These are phyloP conservation scores for Drosophila sp. DNA, from an alignment of 1,140 invertebrate genomes.

Conservation along the genomic window DNA sequence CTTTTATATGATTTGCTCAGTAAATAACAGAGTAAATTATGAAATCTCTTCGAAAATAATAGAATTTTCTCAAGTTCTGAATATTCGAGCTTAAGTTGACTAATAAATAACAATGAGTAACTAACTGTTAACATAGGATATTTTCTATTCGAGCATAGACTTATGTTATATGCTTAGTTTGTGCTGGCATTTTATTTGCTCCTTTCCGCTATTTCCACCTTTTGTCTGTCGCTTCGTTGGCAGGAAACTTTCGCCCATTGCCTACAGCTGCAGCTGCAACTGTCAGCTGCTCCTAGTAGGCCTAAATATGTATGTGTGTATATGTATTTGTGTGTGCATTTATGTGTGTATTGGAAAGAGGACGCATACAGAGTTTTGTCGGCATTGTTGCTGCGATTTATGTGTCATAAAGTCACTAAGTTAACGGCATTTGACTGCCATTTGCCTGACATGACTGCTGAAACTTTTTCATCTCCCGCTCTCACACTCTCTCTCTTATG, in stretches of 20 bases:
- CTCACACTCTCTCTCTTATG: background rate
- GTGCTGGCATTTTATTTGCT: slow-evolving; percentile 70
- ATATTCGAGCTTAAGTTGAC: too few species aligned
- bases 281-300: slow-evolving; percentile 52
- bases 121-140: too few species aligned
- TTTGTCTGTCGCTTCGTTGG: slow-evolving; percentile 36
- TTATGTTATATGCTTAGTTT: slow-evolving; percentile 1
- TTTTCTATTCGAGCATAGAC: background rate
- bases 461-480: slow-evolving; percentile 22
- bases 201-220: slow-evolving; percentile 18
- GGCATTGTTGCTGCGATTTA: slow-evolving; percentile 71
- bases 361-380: slow-evolving; percentile 29
- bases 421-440: slow-evolving; percentile 79
- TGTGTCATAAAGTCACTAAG: slow-evolving; percentile 84
- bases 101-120: too few species aligned
- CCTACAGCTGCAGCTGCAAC: slow-evolving; percentile 47
- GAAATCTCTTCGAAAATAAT: too few species aligned
- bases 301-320: slow-evolving; percentile 21
- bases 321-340: slow-evolving; percentile 12
- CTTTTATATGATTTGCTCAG: too few species aligned
- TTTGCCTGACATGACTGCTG: slow-evolving; percentile 56
- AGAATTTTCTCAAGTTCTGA: too few species aligned
- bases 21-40: too few species aligned
- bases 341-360: slow-evolving; percentile 23
- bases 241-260: slow-evolving; percentile 37